phyloP scores from a whole-genome alignment of 1,140 invertebrate species.

The Halotydeus destructor region DNA sequence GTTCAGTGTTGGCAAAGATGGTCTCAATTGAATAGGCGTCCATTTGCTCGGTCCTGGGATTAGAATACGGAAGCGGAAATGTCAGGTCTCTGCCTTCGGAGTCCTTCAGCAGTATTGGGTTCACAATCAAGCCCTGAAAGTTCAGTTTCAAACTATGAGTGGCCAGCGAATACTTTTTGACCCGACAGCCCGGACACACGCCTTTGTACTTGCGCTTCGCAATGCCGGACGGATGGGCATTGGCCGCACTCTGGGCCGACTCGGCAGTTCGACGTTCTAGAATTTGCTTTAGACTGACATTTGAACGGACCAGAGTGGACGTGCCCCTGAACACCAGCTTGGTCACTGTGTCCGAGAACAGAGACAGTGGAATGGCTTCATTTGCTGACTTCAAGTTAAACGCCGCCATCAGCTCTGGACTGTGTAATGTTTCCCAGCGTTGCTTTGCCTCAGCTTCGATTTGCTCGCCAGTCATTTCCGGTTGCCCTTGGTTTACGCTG shows the following conservation, averaged over 20 bases:
- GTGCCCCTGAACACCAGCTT: background rate
- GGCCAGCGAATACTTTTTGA: constrained; percentile 5
- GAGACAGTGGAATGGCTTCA: background rate
- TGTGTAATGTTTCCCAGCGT: too few relatives aligned
- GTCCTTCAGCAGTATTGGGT: background rate
- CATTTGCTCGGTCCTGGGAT: background rate
- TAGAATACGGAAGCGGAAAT: background rate
- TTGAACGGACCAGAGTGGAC: background rate
- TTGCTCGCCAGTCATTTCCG: background rate
- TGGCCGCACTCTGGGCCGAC: background rate
- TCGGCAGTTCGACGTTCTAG: background rate
- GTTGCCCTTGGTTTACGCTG: background rate
- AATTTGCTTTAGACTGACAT: background rate
- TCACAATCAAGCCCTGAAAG: background rate
- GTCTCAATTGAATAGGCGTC: background rate
- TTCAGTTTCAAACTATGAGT: constrained; percentile 4
- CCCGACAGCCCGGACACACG: constrained; percentile 6
- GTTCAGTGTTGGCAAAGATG: too few relatives aligned
- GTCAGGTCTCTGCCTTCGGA: background rate
- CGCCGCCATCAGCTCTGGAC: background rate
- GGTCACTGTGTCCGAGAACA: constrained; percentile 1
- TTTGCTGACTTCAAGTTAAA: constrained; percentile 3
- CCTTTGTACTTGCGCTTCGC: background rate
- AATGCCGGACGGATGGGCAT: background rate
- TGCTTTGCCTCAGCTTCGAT: constrained; percentile 2